Conservation (phyloP, 1,140 invertebrate genomes). For the Adelges cooleyi region DNA sequence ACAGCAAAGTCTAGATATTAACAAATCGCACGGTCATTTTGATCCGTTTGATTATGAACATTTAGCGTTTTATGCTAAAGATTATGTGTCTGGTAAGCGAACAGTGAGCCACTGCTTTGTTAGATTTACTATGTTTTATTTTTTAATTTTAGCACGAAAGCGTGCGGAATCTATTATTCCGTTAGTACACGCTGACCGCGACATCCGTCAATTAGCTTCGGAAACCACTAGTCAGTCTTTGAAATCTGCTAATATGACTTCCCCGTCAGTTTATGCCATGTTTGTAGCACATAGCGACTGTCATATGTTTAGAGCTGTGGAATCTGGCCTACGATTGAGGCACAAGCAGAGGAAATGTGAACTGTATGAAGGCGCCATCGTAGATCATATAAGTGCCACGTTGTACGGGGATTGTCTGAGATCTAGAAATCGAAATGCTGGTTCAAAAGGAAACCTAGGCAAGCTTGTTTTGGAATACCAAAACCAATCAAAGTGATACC, state of each 20-base stretch:
- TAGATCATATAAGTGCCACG: conserved; percentile 5
- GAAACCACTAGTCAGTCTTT: not conserved
- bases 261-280: conserved; percentile 48
- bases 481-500: not conserved
- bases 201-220: conserved; percentile 40
- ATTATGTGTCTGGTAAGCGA: conserved; percentile 58
- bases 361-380: not conserved
- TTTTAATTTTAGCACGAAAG: conserved; percentile 41
- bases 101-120: not conserved
- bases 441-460: conserved; percentile 33
- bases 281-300: conserved; percentile 49
- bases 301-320: conserved; percentile 57
- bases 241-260: conserved; percentile 29
- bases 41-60: conserved; percentile 57
- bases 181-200: conserved; percentile 49
- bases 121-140: not conserved
- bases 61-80: conserved; percentile 67
- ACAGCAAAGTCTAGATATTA: conserved; percentile 51
- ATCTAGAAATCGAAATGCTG: conserved; percentile 32
- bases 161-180: conserved; percentile 46
- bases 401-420: conserved; percentile 29
- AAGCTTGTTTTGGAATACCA: conserved; percentile 33
- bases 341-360: conserved; percentile 27
- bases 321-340: conserved; percentile 47
- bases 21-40: conserved; percentile 69